Conservation (phyloP, 64 coral and sea anemone species). For the Pocillopora damicornis region DNA sequence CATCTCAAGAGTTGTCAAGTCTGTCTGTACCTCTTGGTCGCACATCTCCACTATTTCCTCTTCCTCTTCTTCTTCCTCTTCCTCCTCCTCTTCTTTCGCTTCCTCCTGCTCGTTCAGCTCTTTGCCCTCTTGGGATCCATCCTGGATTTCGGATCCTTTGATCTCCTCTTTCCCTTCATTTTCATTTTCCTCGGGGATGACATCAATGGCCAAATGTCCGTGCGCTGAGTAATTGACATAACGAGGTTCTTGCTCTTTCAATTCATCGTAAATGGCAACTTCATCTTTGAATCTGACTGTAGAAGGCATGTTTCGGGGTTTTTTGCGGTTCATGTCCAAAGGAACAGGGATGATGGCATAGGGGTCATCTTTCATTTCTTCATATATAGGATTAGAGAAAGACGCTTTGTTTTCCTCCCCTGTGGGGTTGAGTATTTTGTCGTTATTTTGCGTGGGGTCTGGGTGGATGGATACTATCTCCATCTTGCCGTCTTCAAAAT, state of each 20-base stretch:
- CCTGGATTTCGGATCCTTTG: not conserved
- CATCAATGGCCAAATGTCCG: not conserved
- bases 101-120: not conserved
- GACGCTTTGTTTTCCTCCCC: too few species aligned
- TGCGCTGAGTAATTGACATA: not conserved
- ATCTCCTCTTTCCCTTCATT: not conserved
- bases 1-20: not conserved
- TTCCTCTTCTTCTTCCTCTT: not conserved
- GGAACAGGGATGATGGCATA: too few species aligned
- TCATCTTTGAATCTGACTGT: not conserved
- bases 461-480: not conserved
- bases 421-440: too few species aligned
- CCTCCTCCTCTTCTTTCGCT: not conserved
- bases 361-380: too few species aligned
- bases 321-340: too few species aligned
- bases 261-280: not conserved
- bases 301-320: not conserved
- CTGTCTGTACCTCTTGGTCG: not conserved
- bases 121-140: not conserved
- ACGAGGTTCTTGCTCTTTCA: not conserved
- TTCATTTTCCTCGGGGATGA: not conserved
- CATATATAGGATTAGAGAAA: too few species aligned
- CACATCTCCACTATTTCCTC: not conserved
- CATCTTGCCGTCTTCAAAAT: not conserved
- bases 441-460: not conserved